Evolutionary conservation across 35 echinoderm and acorn worm genomes (phyloP).

Genomic region (Diadema setosum): DNA sequence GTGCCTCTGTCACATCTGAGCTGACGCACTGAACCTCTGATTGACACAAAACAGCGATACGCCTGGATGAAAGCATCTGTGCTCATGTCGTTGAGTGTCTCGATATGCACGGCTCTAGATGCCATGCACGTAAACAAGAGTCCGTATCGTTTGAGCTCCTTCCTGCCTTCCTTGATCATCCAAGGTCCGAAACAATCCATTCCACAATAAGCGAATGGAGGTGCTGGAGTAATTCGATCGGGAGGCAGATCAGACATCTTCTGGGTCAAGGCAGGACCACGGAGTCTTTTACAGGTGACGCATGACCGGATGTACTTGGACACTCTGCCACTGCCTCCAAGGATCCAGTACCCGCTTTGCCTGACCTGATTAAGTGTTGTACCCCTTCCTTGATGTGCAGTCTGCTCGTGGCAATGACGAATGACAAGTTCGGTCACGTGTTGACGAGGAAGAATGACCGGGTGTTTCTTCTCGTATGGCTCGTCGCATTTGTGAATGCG

Average conservation of each 20-base stretch:
- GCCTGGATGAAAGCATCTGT: constrained; percentile 60
- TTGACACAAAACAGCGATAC: constrained; percentile 29
- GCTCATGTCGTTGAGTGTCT: constrained; percentile 6
- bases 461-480: constrained; percentile 50
- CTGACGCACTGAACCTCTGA: constrained; percentile 34
- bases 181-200: constrained; percentile 69
- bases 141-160: constrained; percentile 61
- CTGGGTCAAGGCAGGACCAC: constrained; percentile 15
- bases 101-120: constrained; percentile 65
- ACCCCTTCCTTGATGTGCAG: constrained; percentile 35
- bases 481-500: constrained; percentile 12
- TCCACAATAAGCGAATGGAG: constrained; percentile 57
- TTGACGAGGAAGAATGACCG: constrained; percentile 28
- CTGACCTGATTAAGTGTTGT: constrained; percentile 34
- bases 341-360: constrained; percentile 34
- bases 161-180: constrained; percentile 46
- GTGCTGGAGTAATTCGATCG: constrained; percentile 28
- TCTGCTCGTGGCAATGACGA: constrained; percentile 4
- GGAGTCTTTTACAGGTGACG: background rate
- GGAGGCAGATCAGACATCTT: constrained; percentile 63
- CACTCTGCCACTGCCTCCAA: background rate
- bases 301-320: background rate
- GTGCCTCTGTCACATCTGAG: constrained; percentile 54
- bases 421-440: constrained; percentile 19
- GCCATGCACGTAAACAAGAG: constrained; percentile 55